phyloP scores from a whole-genome alignment of 1,140 invertebrate species.

The Camponotus floridanus region DNA sequence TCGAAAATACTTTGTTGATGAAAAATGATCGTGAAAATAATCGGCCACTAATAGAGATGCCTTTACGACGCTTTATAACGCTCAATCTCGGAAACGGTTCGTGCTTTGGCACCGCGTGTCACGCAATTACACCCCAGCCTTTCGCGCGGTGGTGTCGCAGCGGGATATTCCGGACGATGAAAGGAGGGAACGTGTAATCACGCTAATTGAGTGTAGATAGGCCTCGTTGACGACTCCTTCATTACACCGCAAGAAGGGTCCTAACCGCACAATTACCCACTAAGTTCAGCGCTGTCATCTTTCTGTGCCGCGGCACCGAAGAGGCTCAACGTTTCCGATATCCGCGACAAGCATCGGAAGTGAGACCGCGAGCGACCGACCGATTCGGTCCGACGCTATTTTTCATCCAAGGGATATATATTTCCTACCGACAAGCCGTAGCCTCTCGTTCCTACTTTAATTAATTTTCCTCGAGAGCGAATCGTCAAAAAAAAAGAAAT shows the following conservation, averaged over 20 bases:
- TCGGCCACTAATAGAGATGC: slow-evolving; percentile 34
- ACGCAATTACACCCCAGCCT: slow-evolving; percentile 70
- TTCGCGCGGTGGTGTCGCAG: slow-evolving; percentile 67
- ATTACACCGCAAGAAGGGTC: slow-evolving; percentile 75
- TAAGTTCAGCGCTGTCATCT: slow-evolving; percentile 75
- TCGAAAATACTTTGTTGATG: slow-evolving; percentile 20
- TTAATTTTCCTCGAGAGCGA: not conserved
- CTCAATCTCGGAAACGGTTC: slow-evolving; percentile 69
- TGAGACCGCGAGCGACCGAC: not conserved
- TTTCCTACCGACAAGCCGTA: too few relatives aligned
- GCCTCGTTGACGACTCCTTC: slow-evolving; percentile 81
- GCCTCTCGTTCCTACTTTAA: too few relatives aligned
- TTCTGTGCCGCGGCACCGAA: slow-evolving; percentile 48
- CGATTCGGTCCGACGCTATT: not conserved
- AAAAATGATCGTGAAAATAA: not conserved
- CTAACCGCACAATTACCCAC: slow-evolving; percentile 77
- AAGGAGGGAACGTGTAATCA: slow-evolving; percentile 78
- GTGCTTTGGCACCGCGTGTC: slow-evolving; percentile 64
- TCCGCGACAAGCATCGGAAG: slow-evolving; percentile 39
- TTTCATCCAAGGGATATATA: not conserved
- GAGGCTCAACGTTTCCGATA: slow-evolving; percentile 54
- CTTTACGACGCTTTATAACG: slow-evolving; percentile 39
- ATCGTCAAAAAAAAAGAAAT: too few relatives aligned
- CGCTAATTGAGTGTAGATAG: slow-evolving; percentile 82
- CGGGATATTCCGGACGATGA: slow-evolving; percentile 67